A percentile compares a stretch with the other conserved stretches of the same genome.
Conservation (phyloP, 1,140 invertebrate genomes). For the Laupala kohalensis region DNA sequence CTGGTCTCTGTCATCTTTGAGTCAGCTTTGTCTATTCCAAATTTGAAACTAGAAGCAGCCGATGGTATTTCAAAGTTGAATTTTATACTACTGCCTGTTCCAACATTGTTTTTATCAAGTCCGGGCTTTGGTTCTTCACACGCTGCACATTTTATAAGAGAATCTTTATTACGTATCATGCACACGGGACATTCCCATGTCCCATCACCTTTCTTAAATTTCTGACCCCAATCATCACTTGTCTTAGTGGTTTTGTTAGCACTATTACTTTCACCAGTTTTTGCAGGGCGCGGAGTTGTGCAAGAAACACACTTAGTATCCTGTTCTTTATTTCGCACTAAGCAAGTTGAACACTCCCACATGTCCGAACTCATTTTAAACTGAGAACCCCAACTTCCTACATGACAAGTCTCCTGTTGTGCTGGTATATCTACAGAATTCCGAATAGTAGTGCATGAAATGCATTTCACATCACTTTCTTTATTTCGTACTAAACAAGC, state of each 20-base stretch:
- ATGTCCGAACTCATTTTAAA: slow-evolving; percentile 38
- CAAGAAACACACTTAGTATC: slow-evolving; percentile 48
- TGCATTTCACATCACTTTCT: slow-evolving; percentile 37
- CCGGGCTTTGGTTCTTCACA: slow-evolving; percentile 36
- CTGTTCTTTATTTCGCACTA: slow-evolving; percentile 44
- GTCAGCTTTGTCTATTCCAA: slow-evolving; percentile 31
- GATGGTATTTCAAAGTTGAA: slow-evolving; percentile 32
- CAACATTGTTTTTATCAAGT: slow-evolving; percentile 11
- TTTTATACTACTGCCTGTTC: slow-evolving; percentile 25
- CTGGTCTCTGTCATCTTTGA: slow-evolving; percentile 13
- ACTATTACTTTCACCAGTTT: background rate
- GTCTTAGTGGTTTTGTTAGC: no score
- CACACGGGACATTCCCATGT: slow-evolving; percentile 47
- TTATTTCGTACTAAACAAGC: slow-evolving; percentile 52
- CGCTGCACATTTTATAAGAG: slow-evolving; percentile 38
- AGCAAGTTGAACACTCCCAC: slow-evolving; percentile 53
- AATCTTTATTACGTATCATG: slow-evolving; percentile 40
- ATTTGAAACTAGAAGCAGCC: slow-evolving; percentile 24
- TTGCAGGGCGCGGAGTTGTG: slow-evolving; percentile 31
- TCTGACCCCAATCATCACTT: slow-evolving; percentile 29
- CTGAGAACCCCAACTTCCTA: slow-evolving; percentile 31
- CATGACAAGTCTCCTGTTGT: background rate
- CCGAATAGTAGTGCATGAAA: slow-evolving; percentile 45
- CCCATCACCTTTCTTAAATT: slow-evolving; percentile 32
- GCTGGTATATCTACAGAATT: slow-evolving; percentile 9